Conservation (phyloP, 2,113 vertebrate species). For the Anoura caudifer region DNA sequence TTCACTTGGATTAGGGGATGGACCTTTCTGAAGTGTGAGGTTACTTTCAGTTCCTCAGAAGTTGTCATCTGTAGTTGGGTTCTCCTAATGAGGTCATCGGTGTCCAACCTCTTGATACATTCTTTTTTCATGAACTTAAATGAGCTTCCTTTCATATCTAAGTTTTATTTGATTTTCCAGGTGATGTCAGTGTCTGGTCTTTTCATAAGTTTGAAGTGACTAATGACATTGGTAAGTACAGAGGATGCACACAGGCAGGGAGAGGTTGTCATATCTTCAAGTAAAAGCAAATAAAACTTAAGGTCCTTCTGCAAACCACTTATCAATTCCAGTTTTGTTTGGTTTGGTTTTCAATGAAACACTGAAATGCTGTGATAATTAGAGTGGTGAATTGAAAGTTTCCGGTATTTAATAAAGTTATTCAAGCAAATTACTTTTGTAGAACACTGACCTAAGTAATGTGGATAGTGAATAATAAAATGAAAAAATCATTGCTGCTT, state of each 20-base stretch:
- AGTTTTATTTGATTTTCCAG: not conserved
- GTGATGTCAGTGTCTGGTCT: not conserved
- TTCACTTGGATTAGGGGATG: too few relatives aligned
- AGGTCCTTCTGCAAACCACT: not conserved
- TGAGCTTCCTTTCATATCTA: not conserved
- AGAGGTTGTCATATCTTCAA: not conserved
- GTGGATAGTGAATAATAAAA: not conserved
- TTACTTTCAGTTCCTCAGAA: not conserved
- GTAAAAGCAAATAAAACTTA: not conserved
- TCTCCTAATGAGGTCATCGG: too few relatives aligned
- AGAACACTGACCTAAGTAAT: not conserved
- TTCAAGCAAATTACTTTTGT: not conserved
- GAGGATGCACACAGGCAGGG: not conserved
- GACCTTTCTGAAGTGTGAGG: not conserved
- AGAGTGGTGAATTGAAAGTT: not conserved
- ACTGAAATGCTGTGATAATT: not conserved
- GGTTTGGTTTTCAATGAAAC: not conserved
- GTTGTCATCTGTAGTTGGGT: not conserved
- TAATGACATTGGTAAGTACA: not conserved
- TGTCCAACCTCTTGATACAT: not conserved
- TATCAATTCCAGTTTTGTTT: not conserved
- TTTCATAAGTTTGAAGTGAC: not conserved
- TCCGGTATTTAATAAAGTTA: not conserved
- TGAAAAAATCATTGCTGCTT: not conserved
- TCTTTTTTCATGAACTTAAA: not conserved